phyloP scores from a whole-genome alignment of 2,888 invertebrate species.

The Catocala fraxini region DNA sequence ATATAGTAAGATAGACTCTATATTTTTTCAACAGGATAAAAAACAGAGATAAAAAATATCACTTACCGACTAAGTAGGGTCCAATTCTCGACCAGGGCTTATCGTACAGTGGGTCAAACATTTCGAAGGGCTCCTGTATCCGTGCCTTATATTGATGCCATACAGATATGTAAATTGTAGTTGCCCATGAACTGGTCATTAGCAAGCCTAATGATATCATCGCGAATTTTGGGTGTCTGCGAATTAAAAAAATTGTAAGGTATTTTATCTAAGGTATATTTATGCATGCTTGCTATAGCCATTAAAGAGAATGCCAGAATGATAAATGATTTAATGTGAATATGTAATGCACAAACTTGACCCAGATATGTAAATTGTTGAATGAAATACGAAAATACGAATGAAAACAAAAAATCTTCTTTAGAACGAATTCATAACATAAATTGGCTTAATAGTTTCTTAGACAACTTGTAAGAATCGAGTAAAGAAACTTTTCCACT shows the following conservation, averaged over 20 bases:
- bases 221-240: conserved; percentile 89
- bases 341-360: conserved; percentile 19
- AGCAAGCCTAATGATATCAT: conserved; percentile 87
- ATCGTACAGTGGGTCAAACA: conserved; percentile 94
- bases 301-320: no score
- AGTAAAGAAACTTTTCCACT: conserved; percentile 36
- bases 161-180: conserved; percentile 92
- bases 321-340: not conserved
- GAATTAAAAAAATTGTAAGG: conserved; percentile 11
- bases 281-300: not conserved
- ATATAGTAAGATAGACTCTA: no score
- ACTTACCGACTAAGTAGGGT: conserved; percentile 92
- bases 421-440: conserved; percentile 27
- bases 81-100: conserved; percentile 95
- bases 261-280: not conserved
- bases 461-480: conserved; percentile 31
- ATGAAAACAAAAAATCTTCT: not conserved
- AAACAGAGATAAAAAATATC: conserved; percentile 10
- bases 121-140: conserved; percentile 93
- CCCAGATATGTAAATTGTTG: conserved; percentile 18
- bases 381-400: conserved; percentile 14
- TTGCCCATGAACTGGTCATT: conserved; percentile 91
- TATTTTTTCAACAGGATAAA: conserved; percentile 16
- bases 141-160: conserved; percentile 91
- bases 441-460: conserved; percentile 39